Evolutionary conservation across 2,888 invertebrate species (phyloP).

Genomic region (Oscheius sp.): DNA sequence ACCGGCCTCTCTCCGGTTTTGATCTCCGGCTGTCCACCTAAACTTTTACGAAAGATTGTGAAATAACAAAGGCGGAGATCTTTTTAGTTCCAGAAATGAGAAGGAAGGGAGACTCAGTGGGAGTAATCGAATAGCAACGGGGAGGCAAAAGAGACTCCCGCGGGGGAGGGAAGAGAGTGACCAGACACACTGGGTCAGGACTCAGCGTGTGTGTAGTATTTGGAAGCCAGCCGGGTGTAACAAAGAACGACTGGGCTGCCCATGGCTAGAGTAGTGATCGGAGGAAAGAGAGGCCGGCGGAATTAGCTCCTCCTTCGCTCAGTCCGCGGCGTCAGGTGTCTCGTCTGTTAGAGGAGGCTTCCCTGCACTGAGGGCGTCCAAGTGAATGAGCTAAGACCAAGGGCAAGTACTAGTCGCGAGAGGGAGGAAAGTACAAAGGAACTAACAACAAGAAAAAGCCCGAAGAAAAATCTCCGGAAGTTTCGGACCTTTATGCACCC

Average conservation of each 20-base stretch:
- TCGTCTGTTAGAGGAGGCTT: too few relatives aligned
- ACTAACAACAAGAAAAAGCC: too few relatives aligned
- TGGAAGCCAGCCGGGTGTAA: slow-evolving; percentile 13
- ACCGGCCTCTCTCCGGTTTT: background rate
- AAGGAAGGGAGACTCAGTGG: background rate
- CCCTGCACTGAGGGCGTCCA: background rate
- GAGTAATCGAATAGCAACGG: background rate
- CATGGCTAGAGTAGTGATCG: too few relatives aligned
- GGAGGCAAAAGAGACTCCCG: background rate
- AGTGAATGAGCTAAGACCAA: background rate
- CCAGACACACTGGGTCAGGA: background rate
- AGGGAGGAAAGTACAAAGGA: too few relatives aligned
- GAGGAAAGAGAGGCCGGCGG: background rate
- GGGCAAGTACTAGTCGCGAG: background rate
- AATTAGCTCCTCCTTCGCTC: background rate
- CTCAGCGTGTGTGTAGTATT: background rate
- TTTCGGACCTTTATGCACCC: too few relatives aligned
- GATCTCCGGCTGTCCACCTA: background rate
- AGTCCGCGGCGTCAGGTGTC: too few relatives aligned
- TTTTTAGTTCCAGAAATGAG: too few relatives aligned
- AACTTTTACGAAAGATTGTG: background rate
- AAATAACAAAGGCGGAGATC: background rate
- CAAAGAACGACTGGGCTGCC: slow-evolving; percentile 20
- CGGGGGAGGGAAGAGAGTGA: background rate
- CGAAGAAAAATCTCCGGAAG: too few relatives aligned